Percentiles rank a stretch among this genome's conserved stretches.
Evolutionary conservation across 2,797 vertebrate species (phyloP).

Genomic region (Gambelia wislizenii): DNA sequence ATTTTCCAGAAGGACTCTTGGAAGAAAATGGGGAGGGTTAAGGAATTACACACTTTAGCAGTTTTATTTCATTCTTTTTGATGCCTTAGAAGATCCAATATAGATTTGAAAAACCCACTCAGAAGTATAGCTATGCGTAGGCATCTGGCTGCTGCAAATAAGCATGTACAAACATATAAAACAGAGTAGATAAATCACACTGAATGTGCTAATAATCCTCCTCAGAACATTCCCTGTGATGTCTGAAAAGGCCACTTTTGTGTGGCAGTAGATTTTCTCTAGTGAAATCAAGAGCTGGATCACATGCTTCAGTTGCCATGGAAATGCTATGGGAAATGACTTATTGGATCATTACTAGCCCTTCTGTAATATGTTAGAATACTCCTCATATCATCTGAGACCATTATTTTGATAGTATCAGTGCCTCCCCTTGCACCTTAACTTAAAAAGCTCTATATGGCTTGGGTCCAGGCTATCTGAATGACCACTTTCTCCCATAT

Average conservation of each 20-base stretch:
- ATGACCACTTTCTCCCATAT: too few relatives aligned
- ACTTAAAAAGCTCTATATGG: too few relatives aligned
- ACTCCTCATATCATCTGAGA: not conserved
- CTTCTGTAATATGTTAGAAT: not conserved
- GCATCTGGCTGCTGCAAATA: not conserved
- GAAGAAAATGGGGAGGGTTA: too few relatives aligned
- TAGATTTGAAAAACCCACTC: not conserved
- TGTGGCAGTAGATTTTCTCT: not conserved
- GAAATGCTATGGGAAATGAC: slow-evolving; percentile 12
- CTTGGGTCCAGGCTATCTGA: too few relatives aligned
- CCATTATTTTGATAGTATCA: not conserved
- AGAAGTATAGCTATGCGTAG: not conserved
- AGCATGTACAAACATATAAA: not conserved
- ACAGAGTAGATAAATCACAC: not conserved
- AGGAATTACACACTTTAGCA: not conserved
- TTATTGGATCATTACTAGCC: not conserved
- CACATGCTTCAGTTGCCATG: slow-evolving; percentile 18
- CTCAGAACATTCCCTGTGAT: not conserved
- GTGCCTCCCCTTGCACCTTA: not conserved
- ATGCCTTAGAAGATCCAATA: not conserved
- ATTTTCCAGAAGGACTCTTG: not conserved
- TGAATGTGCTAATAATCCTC: not conserved
- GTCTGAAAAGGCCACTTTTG: not conserved
- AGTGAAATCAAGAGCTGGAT: slow-evolving; percentile 7
- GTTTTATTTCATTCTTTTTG: not conserved